phyloP scores from a whole-genome alignment of 64 coral and sea anemone genomes.

The Astreopora myriophthalma region DNA sequence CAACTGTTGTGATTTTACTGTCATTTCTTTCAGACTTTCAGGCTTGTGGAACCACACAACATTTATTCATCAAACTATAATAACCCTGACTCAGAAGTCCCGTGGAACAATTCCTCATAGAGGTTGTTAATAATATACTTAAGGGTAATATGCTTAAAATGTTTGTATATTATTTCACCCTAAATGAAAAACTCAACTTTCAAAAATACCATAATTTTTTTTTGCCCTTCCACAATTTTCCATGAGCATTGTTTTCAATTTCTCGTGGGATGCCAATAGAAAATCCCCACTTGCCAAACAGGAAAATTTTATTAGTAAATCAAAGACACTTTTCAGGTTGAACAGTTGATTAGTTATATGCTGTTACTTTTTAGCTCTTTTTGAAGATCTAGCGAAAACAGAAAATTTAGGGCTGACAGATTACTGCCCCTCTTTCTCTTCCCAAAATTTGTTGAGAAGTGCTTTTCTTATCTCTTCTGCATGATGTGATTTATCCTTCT shows the following conservation, averaged over 20 bases:
- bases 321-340: constrained; percentile 25
- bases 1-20: constrained; percentile 33
- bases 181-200: constrained; percentile 45
- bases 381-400: constrained; percentile 37
- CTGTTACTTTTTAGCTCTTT: constrained; percentile 38
- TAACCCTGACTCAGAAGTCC: no score
- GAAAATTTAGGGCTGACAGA: constrained; percentile 22
- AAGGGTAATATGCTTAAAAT: constrained; percentile 45
- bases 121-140: constrained; percentile 56
- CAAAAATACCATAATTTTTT: constrained; percentile 41
- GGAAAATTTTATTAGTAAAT: constrained; percentile 29
- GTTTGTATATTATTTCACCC: constrained; percentile 56
- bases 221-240: constrained; percentile 20
- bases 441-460: constrained; percentile 34
- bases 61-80: no score
- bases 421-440: constrained; percentile 51
- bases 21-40: constrained; percentile 26
- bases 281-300: constrained; percentile 48
- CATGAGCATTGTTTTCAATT: constrained; percentile 50
- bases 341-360: constrained; percentile 39
- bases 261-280: constrained; percentile 24
- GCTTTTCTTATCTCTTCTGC: constrained; percentile 58
- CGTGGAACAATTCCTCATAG: constrained; percentile 46
- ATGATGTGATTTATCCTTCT: constrained; percentile 55
- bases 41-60: no score